phyloP scores from a whole-genome alignment of 2,888 invertebrate genomes.

The Amitus sp. region DNA sequence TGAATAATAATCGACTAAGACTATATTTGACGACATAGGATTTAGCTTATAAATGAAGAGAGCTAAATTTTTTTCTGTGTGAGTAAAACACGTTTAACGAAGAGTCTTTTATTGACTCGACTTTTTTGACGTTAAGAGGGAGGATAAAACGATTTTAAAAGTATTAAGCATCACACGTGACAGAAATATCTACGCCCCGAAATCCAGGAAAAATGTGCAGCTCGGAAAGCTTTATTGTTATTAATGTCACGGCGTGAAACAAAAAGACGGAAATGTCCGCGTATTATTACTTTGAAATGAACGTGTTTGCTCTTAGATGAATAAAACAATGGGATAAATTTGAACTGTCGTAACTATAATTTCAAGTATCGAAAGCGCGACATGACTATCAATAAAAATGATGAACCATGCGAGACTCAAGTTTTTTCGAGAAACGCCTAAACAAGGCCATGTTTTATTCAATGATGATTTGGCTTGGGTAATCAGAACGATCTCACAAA shows the following conservation, averaged over 20 bases:
- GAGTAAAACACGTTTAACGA: conserved; percentile 29
- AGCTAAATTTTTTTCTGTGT: conserved; percentile 18
- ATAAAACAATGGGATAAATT: neutral
- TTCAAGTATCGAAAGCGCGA: no score
- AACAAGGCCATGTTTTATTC: no score
- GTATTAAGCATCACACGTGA: conserved; percentile 24
- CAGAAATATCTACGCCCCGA: conserved; percentile 2
- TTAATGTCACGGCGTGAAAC: conserved; percentile 3
- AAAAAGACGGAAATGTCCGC: neutral
- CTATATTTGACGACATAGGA: conserved; percentile 10
- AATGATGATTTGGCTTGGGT: no score
- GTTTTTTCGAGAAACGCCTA: no score
- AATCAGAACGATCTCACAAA: no score
- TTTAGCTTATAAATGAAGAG: conserved; percentile 23
- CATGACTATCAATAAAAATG: no score
- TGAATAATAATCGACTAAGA: neutral
- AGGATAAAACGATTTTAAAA: conserved; percentile 26
- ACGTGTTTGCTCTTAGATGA: neutral
- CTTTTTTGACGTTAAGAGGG: neutral
- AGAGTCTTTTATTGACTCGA: conserved; percentile 29
- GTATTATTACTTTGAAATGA: neutral
- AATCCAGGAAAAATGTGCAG: conserved; percentile 3
- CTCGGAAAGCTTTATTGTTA: neutral
- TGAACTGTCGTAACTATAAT: no score
- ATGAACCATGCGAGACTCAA: no score